Base-by-base conservation (phyloP, 2,113 vertebrate genomes). In the Typhlomys cinereus region DNA sequence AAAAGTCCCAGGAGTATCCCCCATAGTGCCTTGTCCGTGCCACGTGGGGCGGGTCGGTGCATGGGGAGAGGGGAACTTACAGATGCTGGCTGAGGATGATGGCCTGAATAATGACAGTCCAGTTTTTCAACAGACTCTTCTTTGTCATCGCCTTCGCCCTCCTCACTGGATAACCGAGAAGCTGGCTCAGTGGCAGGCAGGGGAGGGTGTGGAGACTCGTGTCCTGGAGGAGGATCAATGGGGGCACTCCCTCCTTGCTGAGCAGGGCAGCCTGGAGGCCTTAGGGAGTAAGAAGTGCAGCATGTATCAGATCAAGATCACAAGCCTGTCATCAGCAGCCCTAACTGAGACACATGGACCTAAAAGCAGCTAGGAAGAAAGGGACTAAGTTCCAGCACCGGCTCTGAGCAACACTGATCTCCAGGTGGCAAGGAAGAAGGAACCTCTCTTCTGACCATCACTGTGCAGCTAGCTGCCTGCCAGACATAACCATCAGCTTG, bases 71-170 rank as follows among this genome's bases (percentile, higher is more conserved):
- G 82, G 18, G 76, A 93, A 98, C 99, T 97, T 98, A 99, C 99
- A 98, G 99, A 98, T 97, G 99, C 99, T 98, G 99, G 99, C 98
- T 99, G 99, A 97, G 99, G 99, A 97, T 99, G 99, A 97, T 98
- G 99, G 98, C 99, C 98, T 98, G 99, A 99, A 99, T 99, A 99
- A 98, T 99, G 98, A 98, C 99, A 99, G 98, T 99, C 99, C 98
- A 99, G 98, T 98, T 99, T 99, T 97, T 99, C 99, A 94, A 98
- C 95, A 96, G 96, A 98, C 96, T 99, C 99, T 97, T 99, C 99
- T 97, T 99, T 98, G 95, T 99, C 99, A 91, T 99, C 99, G 80
- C 99, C 99, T 98, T 99, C 99, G 78, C 99, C 99, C 97, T 99
- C 99, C 73, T 99, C 99, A 79, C 99, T 99, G 97, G 99, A 99